Percentiles rank a stretch among this genome's conserved stretches.
Evolutionary conservation across 2,888 invertebrate genomes (phyloP).

Genomic region (Geophilus truncorum): DNA sequence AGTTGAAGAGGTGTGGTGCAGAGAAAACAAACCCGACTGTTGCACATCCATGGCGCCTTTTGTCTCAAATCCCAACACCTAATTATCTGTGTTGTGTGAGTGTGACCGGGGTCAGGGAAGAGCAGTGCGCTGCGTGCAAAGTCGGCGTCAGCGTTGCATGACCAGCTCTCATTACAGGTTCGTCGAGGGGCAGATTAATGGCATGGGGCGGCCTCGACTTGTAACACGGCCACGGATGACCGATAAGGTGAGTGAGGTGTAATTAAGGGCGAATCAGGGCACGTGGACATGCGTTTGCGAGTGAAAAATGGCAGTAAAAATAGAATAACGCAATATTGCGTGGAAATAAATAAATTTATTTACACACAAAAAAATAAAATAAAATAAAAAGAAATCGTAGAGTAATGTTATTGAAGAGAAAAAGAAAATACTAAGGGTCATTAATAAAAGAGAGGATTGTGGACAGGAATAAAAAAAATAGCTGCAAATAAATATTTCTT

Average conservation of each 20-base stretch:
- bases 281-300: neutral
- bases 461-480: neutral
- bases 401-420: neutral
- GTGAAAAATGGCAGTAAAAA: too few species aligned
- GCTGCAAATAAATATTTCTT: conserved; percentile 16
- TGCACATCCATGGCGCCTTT: neutral
- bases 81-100: neutral
- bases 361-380: too few species aligned
- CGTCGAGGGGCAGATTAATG: conserved; percentile 14
- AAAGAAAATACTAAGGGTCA: neutral
- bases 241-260: conserved; percentile 16
- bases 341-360: too few species aligned
- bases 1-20: too few species aligned
- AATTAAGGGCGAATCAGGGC: neutral
- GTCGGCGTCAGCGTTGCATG: neutral
- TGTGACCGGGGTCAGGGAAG: conserved; percentile 1
- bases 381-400: neutral
- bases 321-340: conserved; percentile 6
- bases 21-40: too few species aligned
- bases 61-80: conserved; percentile 11
- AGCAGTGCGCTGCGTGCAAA: neutral
- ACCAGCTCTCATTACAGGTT: conserved; percentile 8
- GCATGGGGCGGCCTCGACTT: conserved; percentile 11
- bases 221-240: conserved; percentile 16
- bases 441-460: conserved; percentile 3